These are phyloP conservation scores for Ichneumoninae sp. DNA, from an alignment of 2,888 invertebrate species.

Conservation along the genomic window DNA sequence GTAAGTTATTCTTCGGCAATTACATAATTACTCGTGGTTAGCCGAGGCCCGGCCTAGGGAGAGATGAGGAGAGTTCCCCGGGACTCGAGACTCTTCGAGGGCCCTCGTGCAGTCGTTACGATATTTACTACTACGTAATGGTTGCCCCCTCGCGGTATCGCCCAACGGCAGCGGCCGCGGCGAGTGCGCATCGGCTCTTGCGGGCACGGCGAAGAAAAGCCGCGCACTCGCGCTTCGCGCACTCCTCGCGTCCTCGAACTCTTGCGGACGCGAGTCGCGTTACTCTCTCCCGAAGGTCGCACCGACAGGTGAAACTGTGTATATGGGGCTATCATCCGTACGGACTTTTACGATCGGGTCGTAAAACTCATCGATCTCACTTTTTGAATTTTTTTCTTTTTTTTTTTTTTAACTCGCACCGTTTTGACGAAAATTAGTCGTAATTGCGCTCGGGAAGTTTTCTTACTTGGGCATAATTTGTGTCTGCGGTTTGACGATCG, in stretches of 20 bases:
- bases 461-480: not conserved
- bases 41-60: slow-evolving; percentile 44
- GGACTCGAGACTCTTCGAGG: slow-evolving; percentile 58
- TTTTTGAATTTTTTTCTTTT: slow-evolving; percentile 10
- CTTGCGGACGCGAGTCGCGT: slow-evolving; percentile 18
- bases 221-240: not conserved
- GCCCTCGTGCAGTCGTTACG: slow-evolving; percentile 80
- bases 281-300: slow-evolving; percentile 54
- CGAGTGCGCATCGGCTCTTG: slow-evolving; percentile 46
- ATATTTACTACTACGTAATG: slow-evolving; percentile 84
- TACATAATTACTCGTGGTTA: slow-evolving; percentile 83
- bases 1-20: slow-evolving; percentile 84
- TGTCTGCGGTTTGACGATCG: no score
- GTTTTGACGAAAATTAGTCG: not conserved
- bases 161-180: slow-evolving; percentile 71
- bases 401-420: no score
- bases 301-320: slow-evolving; percentile 61
- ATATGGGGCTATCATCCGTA: slow-evolving; percentile 42
- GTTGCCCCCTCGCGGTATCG: slow-evolving; percentile 72
- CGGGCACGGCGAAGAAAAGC: slow-evolving; percentile 12
- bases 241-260: slow-evolving; percentile 56
- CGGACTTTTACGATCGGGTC: slow-evolving; percentile 40
- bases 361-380: not conserved
- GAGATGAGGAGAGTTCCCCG: slow-evolving; percentile 7
- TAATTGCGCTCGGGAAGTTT: not conserved